These are phyloP conservation scores for silkworm (Bombyx mori) DNA, from an alignment of 1,140 invertebrate genomes.

Conservation along the genomic window DNA sequence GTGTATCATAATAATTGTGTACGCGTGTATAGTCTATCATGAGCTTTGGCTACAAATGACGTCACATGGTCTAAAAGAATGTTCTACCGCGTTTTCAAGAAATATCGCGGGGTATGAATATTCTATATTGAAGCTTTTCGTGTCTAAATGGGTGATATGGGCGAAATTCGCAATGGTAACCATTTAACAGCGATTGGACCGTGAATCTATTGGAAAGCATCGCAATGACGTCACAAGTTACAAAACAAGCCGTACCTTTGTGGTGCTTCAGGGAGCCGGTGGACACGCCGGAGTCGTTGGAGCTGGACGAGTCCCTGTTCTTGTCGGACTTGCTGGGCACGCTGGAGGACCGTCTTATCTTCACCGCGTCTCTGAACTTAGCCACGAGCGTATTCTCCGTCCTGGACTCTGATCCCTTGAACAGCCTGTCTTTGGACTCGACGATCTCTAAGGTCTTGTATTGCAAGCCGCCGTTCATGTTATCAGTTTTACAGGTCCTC, in stretches of 20 bases:
- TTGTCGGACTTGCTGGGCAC: conserved; percentile 83
- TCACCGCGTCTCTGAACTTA: conserved; percentile 72
- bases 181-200: too few relatives aligned
- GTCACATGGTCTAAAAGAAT: too few relatives aligned
- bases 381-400: conserved; percentile 50
- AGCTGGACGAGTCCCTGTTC: conserved; percentile 86
- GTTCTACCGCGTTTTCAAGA: too few relatives aligned
- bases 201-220: too few relatives aligned
- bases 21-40: too few relatives aligned
- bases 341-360: conserved; percentile 82
- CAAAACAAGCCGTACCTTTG: conserved; percentile 33
- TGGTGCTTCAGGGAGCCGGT: conserved; percentile 78
- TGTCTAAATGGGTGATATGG: too few relatives aligned
- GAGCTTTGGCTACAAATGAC: too few relatives aligned
- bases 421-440: conserved; percentile 29
- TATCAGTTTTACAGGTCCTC: conserved; percentile 41
- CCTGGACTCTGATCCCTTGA: conserved; percentile 48
- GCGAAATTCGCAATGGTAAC: too few relatives aligned
- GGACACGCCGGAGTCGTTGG: conserved; percentile 87
- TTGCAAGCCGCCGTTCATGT: conserved; percentile 44
- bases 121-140: too few relatives aligned
- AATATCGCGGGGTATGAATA: too few relatives aligned
- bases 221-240: too few relatives aligned
- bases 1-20: too few relatives aligned
- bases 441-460: conserved; percentile 20